A percentile compares a stretch with the other conserved stretches of the same genome.
Evolutionary conservation across 2,888 invertebrate species (phyloP).

Genomic region (Cyrtodaria siliqua): DNA sequence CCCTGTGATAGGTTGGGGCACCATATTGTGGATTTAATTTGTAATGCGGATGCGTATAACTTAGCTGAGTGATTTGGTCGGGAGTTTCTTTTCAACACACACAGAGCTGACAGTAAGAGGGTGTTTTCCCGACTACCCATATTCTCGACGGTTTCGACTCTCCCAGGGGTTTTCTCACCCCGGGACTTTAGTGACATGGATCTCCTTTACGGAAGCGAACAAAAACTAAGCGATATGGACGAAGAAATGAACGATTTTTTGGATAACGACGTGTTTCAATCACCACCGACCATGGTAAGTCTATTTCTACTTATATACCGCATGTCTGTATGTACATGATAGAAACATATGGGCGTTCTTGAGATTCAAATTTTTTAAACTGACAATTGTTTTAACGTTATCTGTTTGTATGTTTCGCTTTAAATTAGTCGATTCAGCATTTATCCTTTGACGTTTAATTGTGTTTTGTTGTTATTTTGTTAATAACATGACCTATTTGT

Average conservation of each 20-base stretch:
- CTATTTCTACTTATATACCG: neutral
- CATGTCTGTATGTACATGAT: neutral
- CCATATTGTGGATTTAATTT: slow-evolving; percentile 32
- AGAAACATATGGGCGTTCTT: too few relatives aligned
- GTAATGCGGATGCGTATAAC: slow-evolving; percentile 19
- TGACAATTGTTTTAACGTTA: too few relatives aligned
- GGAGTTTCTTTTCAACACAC: slow-evolving; percentile 63
- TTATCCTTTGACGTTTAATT: too few relatives aligned
- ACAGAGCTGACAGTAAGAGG: slow-evolving; percentile 62
- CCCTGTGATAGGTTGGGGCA: slow-evolving; percentile 17
- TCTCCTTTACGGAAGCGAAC: slow-evolving; percentile 81
- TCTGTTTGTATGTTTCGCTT: too few relatives aligned
- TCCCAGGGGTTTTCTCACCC: slow-evolving; percentile 78
- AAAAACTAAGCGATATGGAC: slow-evolving; percentile 80
- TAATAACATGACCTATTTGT: too few relatives aligned
- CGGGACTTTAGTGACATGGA: slow-evolving; percentile 80
- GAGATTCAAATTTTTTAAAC: too few relatives aligned
- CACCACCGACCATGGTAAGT: slow-evolving; percentile 71
- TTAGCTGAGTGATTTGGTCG: slow-evolving; percentile 50
- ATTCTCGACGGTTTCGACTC: slow-evolving; percentile 68
- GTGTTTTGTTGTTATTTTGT: too few relatives aligned
- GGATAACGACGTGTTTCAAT: slow-evolving; percentile 79
- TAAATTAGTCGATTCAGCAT: too few relatives aligned
- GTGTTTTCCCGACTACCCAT: slow-evolving; percentile 54
- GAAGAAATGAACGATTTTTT: slow-evolving; percentile 79